These are phyloP conservation scores for Sinohyriopsis cumingii DNA, from an alignment of 2,888 invertebrate species.

Conservation along the genomic window DNA sequence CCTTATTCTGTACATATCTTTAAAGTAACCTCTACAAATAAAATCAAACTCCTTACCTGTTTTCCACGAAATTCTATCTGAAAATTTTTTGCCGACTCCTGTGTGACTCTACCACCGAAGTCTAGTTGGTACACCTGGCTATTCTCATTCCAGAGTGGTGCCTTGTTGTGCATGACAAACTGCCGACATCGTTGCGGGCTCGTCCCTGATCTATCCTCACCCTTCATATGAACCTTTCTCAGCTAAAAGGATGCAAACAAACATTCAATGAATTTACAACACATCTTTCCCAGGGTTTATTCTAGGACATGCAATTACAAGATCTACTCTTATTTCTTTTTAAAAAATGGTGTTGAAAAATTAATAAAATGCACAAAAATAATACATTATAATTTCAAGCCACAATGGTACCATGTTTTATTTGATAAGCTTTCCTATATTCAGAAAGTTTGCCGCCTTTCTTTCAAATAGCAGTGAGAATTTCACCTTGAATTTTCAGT, in stretches of 20 bases:
- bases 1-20: no score
- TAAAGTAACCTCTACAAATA: no score
- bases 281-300: neutral
- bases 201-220: constrained; percentile 24
- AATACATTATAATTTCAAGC: no score
- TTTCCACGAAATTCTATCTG: constrained; percentile 97
- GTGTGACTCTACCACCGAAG: constrained; percentile 98
- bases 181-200: constrained; percentile 73
- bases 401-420: no score
- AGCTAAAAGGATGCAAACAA: constrained; percentile 30
- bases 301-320: no score
- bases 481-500: no score
- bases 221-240: constrained; percentile 28
- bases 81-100: constrained; percentile 99
- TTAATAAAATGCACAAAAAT: no score
- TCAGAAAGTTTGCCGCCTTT: no score
- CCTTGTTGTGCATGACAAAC: constrained; percentile 97
- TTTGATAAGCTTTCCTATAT: no score
- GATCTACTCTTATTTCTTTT: no score
- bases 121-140: constrained; percentile 99
- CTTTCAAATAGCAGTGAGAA: no score
- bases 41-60: constrained; percentile 79
- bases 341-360: no score
- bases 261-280: neutral
- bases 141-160: constrained; percentile 98